phyloP scores from a whole-genome alignment of 2,888 invertebrate species.

The Athalia circularis region DNA sequence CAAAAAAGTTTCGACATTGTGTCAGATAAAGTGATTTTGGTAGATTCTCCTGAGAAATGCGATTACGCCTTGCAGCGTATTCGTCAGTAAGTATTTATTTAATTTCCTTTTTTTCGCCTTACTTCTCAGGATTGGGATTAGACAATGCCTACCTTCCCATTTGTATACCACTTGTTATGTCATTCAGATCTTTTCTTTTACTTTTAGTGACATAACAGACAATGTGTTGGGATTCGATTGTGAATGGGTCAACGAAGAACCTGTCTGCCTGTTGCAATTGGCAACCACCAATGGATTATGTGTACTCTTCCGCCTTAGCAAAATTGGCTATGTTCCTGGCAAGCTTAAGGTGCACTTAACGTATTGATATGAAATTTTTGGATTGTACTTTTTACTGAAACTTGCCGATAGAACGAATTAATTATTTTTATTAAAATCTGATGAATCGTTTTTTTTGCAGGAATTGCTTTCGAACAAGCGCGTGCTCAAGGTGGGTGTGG shows the following conservation, averaged over 20 bases:
- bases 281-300: conserved; percentile 83
- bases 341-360: conserved; percentile 76
- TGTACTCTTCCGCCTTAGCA: conserved; percentile 81
- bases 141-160: neutral
- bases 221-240: conserved; percentile 86
- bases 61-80: conserved; percentile 71
- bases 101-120: neutral
- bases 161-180: conserved; percentile 9
- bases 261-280: conserved; percentile 84
- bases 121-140: neutral
- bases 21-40: conserved; percentile 68
- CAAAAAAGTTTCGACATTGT: conserved; percentile 33
- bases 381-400: no score
- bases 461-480: conserved; percentile 79
- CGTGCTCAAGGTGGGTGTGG: conserved; percentile 87
- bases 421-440: no score
- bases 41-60: conserved; percentile 69
- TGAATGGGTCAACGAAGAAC: conserved; percentile 86
- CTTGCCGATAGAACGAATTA: no score
- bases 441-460: conserved; percentile 62
- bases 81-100: conserved; percentile 63
- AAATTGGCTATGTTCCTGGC: conserved; percentile 78
- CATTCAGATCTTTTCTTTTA: conserved; percentile 49
- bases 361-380: neutral
- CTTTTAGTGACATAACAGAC: conserved; percentile 64